Percentiles rank a stretch among this genome's conserved stretches.
phyloP scores from a whole-genome alignment of 2,797 vertebrate genomes.

The Bovichtus variegatus region DNA sequence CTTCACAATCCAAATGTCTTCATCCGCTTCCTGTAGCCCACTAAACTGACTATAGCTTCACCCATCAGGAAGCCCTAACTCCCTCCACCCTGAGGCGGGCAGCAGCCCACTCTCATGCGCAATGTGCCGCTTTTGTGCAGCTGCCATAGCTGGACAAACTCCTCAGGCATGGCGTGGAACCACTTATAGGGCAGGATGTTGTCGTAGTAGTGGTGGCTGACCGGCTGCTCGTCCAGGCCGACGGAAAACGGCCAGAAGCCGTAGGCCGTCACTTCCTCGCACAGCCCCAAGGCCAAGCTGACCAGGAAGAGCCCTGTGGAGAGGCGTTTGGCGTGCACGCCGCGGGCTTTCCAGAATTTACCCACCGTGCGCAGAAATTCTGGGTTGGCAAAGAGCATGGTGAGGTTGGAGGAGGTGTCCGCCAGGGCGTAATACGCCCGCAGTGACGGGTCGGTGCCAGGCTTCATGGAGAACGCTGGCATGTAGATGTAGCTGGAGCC shows the following conservation, averaged over 20 bases:
- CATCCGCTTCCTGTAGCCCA: neutral
- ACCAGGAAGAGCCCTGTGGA: conserved; percentile 96
- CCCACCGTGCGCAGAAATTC: conserved; percentile 93
- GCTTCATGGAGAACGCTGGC: conserved; percentile 97
- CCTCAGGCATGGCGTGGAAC: conserved; percentile 98
- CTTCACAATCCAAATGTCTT: neutral
- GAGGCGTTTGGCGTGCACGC: conserved; percentile 92
- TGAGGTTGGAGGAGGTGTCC: conserved; percentile 91
- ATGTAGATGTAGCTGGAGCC: conserved; percentile 96
- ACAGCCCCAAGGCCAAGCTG: conserved; percentile 93
- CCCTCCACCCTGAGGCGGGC: conserved; percentile 69
- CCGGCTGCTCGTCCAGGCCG: conserved; percentile 86
- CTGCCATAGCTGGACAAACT: conserved; percentile 97
- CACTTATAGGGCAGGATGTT: conserved; percentile 92
- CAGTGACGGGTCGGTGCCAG: conserved; percentile 92
- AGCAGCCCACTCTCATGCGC: conserved; percentile 89
- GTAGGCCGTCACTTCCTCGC: conserved; percentile 94
- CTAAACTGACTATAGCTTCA: neutral
- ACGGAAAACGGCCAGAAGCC: conserved; percentile 97
- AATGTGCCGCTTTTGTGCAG: conserved; percentile 93
- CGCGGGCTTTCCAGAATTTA: conserved; percentile 93
- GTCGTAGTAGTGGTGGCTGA: conserved; percentile 98
- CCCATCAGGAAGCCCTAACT: conserved; percentile 11
- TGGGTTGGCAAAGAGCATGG: conserved; percentile 95
- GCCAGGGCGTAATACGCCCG: conserved; percentile 91